These are phyloP conservation scores for Lamellibrachia columna DNA, from an alignment of 2,888 invertebrate species.

Conservation along the genomic window DNA sequence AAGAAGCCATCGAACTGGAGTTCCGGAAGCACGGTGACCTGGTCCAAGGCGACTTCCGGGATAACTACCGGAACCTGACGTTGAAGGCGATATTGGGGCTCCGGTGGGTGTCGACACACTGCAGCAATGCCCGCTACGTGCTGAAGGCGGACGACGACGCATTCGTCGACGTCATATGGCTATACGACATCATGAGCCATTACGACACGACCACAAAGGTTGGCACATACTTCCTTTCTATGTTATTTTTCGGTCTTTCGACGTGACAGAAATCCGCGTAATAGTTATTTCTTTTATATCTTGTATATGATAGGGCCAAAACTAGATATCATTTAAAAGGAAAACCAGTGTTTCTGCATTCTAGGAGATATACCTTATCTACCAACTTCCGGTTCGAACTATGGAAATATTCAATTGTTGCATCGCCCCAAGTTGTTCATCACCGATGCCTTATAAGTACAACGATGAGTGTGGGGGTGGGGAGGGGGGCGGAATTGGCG, in stretches of 20 bases:
- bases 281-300: no score
- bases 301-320: no score
- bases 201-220: neutral
- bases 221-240: neutral
- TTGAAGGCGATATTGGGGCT: slow-evolving; percentile 21
- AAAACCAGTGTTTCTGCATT: no score
- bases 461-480: slow-evolving; percentile 38
- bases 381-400: no score
- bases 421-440: neutral
- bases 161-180: neutral
- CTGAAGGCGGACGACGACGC: slow-evolving; percentile 27
- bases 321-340: no score
- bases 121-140: neutral
- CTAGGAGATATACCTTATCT: no score
- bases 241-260: no score
- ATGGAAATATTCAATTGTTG: slow-evolving; percentile 31
- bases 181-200: neutral
- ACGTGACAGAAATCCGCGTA: no score
- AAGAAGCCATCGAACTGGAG: slow-evolving; percentile 41
- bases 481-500: no score
- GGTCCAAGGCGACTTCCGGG: slow-evolving; percentile 48
- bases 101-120: slow-evolving; percentile 7
- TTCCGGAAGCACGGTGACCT: slow-evolving; percentile 43
- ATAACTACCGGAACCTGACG: slow-evolving; percentile 22
- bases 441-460: slow-evolving; percentile 36